Percentiles rank a stretch among this genome's conserved stretches.
These are phyloP conservation scores for Campylomormyrus tamandua DNA, from an alignment of 2,113 vertebrate species.

Conservation along the genomic window DNA sequence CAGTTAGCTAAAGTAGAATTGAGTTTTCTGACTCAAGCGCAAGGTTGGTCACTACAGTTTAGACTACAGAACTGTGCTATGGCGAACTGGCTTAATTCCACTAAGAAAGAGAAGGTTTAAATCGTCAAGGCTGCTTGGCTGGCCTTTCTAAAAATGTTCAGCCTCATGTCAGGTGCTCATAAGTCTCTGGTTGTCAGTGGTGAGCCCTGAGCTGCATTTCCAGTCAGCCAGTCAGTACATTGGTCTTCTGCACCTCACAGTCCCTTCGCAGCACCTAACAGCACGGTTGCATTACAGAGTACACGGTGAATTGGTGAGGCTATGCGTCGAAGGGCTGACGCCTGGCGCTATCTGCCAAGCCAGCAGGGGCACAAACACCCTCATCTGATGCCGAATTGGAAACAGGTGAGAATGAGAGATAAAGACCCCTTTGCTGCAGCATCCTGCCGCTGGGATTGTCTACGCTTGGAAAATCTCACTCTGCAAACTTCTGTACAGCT, in stretches of 20 bases:
- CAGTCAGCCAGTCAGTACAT: not conserved
- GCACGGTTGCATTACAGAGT: not conserved
- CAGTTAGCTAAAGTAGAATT: not conserved
- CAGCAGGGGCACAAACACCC: not conserved
- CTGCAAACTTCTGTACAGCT: not conserved
- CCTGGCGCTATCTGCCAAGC: not conserved
- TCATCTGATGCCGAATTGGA: not conserved
- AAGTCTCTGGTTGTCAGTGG: not conserved
- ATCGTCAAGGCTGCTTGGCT: not conserved
- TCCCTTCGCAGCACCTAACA: no score
- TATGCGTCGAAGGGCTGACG: no score
- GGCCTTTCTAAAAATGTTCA: not conserved
- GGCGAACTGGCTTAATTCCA: not conserved
- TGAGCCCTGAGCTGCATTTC: not conserved
- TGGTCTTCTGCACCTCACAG: not conserved
- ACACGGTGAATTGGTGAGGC: not conserved
- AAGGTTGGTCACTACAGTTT: not conserved
- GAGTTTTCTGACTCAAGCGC: not conserved
- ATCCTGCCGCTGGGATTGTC: not conserved
- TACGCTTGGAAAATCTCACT: not conserved
- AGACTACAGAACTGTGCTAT: not conserved
- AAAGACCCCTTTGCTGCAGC: not conserved
- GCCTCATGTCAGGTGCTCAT: not conserved
- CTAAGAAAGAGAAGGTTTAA: not conserved
- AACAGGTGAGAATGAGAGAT: not conserved